Percentiles rank a stretch among this genome's conserved stretches.
Conservation (phyloP, 2,113 vertebrate genomes). For the Paradoxurus hermaphroditus region DNA sequence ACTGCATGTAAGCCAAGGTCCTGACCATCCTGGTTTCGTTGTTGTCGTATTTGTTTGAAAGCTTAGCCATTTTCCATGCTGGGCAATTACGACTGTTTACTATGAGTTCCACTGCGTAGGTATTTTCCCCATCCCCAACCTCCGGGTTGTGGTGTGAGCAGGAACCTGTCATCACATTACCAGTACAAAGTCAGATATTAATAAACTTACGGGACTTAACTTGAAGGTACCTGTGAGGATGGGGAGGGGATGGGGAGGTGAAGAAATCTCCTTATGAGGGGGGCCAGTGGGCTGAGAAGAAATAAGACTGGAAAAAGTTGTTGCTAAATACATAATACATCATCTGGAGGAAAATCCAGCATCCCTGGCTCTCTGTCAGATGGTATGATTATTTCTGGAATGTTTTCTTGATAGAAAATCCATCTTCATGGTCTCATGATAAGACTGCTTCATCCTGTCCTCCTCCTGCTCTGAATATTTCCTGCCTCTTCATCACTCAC, state of each 20-base stretch:
- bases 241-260: fast-evolving
- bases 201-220: background rate
- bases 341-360: background rate
- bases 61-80: background rate
- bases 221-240: background rate
- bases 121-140: background rate
- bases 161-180: background rate
- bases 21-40: background rate
- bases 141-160: background rate
- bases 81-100: background rate
- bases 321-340: background rate
- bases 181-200: background rate
- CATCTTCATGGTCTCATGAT: background rate
- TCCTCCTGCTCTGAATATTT: background rate
- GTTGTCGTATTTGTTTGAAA: background rate
- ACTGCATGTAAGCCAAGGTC: background rate
- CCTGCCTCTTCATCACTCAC: background rate
- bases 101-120: background rate
- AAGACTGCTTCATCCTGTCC: background rate
- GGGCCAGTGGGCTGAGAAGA: background rate
- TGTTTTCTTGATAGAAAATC: background rate
- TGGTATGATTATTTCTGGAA: background rate
- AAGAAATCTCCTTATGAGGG: background rate
- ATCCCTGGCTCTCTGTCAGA: background rate
- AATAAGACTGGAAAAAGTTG: background rate